A percentile compares a stretch with the other conserved stretches of the same genome.
Evolutionary conservation across 2,113 vertebrate species (phyloP).

Genomic region (Periophthalmus modestus): DNA sequence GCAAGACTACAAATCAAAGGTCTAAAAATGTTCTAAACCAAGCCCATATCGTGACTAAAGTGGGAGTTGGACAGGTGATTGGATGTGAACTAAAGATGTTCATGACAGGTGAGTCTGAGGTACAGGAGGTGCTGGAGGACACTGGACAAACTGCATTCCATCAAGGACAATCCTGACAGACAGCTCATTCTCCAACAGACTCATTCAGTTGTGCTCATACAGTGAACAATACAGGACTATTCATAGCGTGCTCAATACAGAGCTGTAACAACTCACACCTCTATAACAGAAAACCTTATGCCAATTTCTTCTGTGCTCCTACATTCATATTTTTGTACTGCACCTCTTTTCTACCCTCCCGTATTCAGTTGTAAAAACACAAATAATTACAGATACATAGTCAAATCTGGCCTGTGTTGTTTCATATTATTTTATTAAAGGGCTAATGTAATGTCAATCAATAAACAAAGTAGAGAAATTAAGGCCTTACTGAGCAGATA

Average conservation of each 20-base stretch:
- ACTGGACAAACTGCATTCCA: neutral
- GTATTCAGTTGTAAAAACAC: neutral
- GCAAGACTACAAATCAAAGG: too few species aligned
- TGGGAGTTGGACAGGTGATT: neutral
- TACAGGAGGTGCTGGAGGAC: neutral
- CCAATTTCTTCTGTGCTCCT: neutral
- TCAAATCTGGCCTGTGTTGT: too few species aligned
- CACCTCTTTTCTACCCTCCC: neutral
- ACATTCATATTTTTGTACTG: neutral
- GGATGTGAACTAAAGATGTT: too few species aligned
- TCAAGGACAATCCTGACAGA: neutral
- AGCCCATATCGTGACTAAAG: too few species aligned
- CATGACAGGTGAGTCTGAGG: neutral
- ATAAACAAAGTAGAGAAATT: neutral
- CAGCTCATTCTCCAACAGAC: neutral
- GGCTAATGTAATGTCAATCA: neutral
- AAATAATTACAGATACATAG: neutral
- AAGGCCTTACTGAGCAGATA: constrained; percentile 10
- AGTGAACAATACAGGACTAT: too few species aligned
- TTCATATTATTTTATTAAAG: neutral
- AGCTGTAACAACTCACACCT: neutral
- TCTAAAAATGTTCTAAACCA: too few species aligned
- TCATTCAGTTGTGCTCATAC: neutral
- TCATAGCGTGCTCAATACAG: too few species aligned
- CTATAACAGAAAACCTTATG: neutral